Conservation (phyloP, 2,888 invertebrate genomes). For the Dasypogon diadema region DNA sequence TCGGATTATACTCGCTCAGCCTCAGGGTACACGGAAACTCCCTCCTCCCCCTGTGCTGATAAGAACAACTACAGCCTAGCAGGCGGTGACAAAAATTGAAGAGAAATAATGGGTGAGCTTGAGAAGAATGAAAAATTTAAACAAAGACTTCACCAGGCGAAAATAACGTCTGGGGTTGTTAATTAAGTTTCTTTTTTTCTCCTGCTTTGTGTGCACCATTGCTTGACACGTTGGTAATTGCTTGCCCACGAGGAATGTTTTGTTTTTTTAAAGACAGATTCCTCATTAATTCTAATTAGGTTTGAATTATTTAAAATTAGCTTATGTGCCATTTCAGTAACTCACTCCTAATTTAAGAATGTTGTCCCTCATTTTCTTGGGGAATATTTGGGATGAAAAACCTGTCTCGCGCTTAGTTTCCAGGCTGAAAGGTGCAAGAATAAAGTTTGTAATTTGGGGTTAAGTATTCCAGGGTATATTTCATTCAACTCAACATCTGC, state of each 20-base stretch:
- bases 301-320: neutral
- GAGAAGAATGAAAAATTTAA: constrained; percentile 1
- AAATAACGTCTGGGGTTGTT: constrained; percentile 23
- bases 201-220: neutral
- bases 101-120: neutral
- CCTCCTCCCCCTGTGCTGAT: too few species aligned
- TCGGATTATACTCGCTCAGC: neutral
- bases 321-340: neutral
- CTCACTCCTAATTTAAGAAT: too few species aligned
- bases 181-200: constrained; percentile 22
- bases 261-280: neutral
- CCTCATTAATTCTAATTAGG: neutral
- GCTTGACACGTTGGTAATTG: constrained; percentile 28
- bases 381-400: too few species aligned
- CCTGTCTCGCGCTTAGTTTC: too few species aligned
- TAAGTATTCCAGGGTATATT: too few species aligned
- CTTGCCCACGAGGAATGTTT: constrained; percentile 12
- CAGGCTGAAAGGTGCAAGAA: too few species aligned
- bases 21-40: too few species aligned
- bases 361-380: too few species aligned
- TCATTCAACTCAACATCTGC: too few species aligned
- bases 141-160: constrained; percentile 21
- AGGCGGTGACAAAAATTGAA: neutral
- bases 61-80: neutral
- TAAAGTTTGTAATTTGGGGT: too few species aligned